Conservation (phyloP, 2,113 vertebrate genomes). For the Desmodus rotundus region DNA sequence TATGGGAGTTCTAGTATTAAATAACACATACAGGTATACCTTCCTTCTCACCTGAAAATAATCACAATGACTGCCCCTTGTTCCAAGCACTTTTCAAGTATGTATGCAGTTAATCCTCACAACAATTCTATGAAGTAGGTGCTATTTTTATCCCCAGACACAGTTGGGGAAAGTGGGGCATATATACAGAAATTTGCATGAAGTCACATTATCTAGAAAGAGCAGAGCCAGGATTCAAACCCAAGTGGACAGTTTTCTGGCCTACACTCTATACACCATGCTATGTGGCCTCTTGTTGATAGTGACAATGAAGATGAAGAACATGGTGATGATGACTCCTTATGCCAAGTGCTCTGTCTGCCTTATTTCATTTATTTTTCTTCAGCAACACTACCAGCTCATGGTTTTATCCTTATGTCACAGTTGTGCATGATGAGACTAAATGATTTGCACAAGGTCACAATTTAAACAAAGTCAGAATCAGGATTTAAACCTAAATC, state of each 20-base stretch:
- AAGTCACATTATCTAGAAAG: background rate
- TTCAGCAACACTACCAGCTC: background rate
- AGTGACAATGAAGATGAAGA: background rate
- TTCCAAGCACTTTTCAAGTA: background rate
- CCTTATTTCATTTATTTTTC: background rate
- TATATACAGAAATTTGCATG: background rate
- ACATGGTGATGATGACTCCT: too few species aligned
- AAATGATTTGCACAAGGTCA: background rate
- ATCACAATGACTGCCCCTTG: rapidly evolving
- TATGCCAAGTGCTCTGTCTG: background rate
- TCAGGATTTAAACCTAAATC: background rate
- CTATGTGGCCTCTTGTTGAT: rapidly evolving
- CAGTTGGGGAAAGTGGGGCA: background rate
- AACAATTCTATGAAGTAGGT: background rate
- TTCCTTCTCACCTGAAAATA: background rate
- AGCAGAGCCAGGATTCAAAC: background rate
- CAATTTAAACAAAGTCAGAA: background rate
- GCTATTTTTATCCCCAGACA: background rate
- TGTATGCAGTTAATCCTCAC: background rate
- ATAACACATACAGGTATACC: background rate
- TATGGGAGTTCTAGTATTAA: background rate
- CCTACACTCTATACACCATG: rapidly evolving
- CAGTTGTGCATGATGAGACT: background rate
- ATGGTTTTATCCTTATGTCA: background rate
- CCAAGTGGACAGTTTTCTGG: background rate